These are phyloP conservation scores for Anabacerthia variegaticeps DNA, from an alignment of 2,797 vertebrate species.

Conservation along the genomic window DNA sequence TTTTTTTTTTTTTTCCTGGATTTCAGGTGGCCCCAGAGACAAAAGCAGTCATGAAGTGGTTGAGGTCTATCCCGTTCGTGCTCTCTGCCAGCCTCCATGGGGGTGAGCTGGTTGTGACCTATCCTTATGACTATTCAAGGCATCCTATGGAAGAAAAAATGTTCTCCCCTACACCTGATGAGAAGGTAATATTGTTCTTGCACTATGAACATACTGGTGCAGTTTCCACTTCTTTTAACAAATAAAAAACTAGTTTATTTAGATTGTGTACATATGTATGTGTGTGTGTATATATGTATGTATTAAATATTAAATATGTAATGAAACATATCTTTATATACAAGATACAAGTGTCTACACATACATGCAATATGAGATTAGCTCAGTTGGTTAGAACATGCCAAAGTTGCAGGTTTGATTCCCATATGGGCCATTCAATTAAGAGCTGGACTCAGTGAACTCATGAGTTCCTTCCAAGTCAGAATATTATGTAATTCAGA, in stretches of 20 bases:
- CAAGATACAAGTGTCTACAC: background rate
- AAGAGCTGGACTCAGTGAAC: background rate
- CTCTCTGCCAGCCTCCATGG: slow-evolving; percentile 95
- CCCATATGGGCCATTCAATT: background rate
- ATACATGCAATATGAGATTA: background rate
- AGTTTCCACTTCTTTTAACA: background rate
- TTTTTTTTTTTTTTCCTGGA: background rate
- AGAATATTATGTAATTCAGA: background rate
- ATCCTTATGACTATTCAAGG: slow-evolving; percentile 93
- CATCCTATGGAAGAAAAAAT: slow-evolving; percentile 89
- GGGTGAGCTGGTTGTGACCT: slow-evolving; percentile 94
- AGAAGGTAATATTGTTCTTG: slow-evolving; percentile 82
- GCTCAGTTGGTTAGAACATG: background rate
- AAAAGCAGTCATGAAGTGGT: slow-evolving; percentile 96
- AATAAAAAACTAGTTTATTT: background rate
- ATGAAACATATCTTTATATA: background rate
- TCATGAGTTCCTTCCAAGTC: background rate
- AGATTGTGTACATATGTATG: background rate
- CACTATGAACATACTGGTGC: background rate
- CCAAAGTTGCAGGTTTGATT: background rate
- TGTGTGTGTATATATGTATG: background rate
- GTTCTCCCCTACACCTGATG: slow-evolving; percentile 93
- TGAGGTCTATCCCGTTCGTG: slow-evolving; percentile 87
- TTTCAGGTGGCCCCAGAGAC: slow-evolving; percentile 95
- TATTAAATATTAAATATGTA: background rate